Evolutionary conservation across 1,140 invertebrate genomes (phyloP).

Genomic region (Trinorchestia longiramus): DNA sequence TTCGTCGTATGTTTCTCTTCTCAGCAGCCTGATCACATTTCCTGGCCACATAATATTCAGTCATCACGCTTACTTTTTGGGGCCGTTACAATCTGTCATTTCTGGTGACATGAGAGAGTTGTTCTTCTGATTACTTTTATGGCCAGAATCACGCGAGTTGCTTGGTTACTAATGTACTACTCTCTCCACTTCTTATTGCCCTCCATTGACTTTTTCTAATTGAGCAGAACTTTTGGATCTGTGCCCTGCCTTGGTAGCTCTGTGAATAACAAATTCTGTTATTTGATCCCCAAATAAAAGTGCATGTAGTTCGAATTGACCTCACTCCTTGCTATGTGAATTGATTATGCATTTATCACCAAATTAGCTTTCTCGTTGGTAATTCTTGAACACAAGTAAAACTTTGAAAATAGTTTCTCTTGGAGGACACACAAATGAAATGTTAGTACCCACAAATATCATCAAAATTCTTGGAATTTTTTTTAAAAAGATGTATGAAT

Average conservation of each 20-base stretch:
- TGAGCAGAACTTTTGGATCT: background rate
- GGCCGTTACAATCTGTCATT: background rate
- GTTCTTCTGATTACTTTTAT: conserved; percentile 9
- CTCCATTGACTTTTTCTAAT: background rate
- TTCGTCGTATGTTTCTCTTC: background rate
- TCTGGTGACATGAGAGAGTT: background rate
- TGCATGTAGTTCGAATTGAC: background rate
- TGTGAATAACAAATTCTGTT: background rate
- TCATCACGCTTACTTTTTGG: background rate
- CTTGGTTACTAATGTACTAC: background rate
- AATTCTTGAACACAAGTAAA: background rate
- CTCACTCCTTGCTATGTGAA: background rate
- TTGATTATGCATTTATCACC: background rate
- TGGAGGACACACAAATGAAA: background rate
- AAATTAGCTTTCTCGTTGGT: background rate
- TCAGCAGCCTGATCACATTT: background rate
- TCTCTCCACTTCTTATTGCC: background rate
- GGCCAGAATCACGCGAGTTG: background rate
- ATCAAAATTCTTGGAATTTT: too few species aligned
- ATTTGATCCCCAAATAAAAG: background rate
- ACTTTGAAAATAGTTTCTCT: background rate
- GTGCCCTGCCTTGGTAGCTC: background rate
- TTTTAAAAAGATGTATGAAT: background rate
- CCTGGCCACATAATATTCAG: background rate
- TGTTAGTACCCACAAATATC: too few species aligned